Evolutionary conservation across 2,888 invertebrate genomes (phyloP).

Genomic region (Nematopogon swammerdamellus): DNA sequence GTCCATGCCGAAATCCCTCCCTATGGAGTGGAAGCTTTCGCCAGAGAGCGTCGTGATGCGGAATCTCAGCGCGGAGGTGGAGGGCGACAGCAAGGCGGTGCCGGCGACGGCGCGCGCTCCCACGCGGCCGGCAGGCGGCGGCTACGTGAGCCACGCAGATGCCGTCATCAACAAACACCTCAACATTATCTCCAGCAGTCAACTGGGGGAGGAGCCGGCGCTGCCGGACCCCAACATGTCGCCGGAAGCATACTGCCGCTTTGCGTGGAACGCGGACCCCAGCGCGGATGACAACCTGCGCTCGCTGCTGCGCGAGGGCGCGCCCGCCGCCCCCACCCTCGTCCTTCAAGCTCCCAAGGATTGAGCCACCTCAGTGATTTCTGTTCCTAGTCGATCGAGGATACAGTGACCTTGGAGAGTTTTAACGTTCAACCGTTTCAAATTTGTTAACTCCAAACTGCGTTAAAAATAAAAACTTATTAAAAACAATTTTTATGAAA

Average conservation of each 20-base stretch:
- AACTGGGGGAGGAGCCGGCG: conserved; percentile 35
- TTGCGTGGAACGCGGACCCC: conserved; percentile 50
- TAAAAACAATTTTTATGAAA: background rate
- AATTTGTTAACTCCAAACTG: background rate
- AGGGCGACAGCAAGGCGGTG: conserved; percentile 26
- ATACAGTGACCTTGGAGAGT: background rate
- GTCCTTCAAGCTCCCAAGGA: conserved; percentile 19
- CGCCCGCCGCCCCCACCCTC: conserved; percentile 27
- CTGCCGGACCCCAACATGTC: conserved; percentile 47
- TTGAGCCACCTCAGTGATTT: conserved; percentile 29
- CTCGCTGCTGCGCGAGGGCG: conserved; percentile 36
- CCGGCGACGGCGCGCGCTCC: conserved; percentile 30
- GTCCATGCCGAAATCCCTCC: background rate
- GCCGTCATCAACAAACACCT: conserved; percentile 44
- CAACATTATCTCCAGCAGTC: conserved; percentile 35
- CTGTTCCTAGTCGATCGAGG: too few species aligned
- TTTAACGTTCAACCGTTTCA: background rate
- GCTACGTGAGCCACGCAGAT: conserved; percentile 41
- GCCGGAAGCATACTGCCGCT: conserved; percentile 48
- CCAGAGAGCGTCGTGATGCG: background rate
- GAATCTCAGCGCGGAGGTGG: too few species aligned
- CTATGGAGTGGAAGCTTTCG: background rate
- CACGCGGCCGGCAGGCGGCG: conserved; percentile 14
- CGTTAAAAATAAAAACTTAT: background rate
- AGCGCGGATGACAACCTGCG: conserved; percentile 39